Evolutionary conservation across 2,797 vertebrate genomes (phyloP), one percentile per base, ranked within the genome.

Genomic region (Galago senegalensis): DNA sequence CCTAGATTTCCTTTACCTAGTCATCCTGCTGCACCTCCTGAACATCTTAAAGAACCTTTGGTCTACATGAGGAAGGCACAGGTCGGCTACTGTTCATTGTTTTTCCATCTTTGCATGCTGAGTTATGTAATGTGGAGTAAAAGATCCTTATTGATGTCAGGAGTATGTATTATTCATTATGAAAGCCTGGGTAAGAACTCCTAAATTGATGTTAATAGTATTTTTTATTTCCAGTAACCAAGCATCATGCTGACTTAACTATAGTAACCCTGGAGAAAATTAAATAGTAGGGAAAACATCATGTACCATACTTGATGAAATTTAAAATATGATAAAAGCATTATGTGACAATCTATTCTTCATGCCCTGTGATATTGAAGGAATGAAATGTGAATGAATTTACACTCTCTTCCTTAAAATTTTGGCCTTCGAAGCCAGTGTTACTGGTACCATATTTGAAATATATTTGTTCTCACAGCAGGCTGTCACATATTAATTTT

Each of bases 11-110:
- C 99, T 97, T 98, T 98, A 3, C 99, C 98, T 29, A 98, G 98
- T 91, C 99, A 99, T 95, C 99, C 99, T 77, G 97, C 98, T 58
- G 99, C 99, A 87, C 99, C 99, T 0, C 98, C 99, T n/a, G 99
- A 99, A 96, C 99, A 99, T 98, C 99, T 99, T 92, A 99, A 99
- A 98, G 99, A 99, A 96, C 99, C 99, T 1, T 98, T 99, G 98
- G 99, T 98, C 91, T 99, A 99, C 98, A 99, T 99, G 99, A 99
- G 99, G 97, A 99, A 99, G 97, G 99, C 99, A 93, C 99, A 99
- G 99, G 99, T 99, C 98, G 67, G 99, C 98, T 92, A 1, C 77
- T 94, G 20, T 20, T 89, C 29, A 20, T 96, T 97, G 96, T 88
- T 3, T 46, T 80, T 34, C 95, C 97, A 25, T 14, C 87, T 80